phyloP scores from a whole-genome alignment of 2,797 vertebrate genomes.

The Brachymystax lenok region DNA sequence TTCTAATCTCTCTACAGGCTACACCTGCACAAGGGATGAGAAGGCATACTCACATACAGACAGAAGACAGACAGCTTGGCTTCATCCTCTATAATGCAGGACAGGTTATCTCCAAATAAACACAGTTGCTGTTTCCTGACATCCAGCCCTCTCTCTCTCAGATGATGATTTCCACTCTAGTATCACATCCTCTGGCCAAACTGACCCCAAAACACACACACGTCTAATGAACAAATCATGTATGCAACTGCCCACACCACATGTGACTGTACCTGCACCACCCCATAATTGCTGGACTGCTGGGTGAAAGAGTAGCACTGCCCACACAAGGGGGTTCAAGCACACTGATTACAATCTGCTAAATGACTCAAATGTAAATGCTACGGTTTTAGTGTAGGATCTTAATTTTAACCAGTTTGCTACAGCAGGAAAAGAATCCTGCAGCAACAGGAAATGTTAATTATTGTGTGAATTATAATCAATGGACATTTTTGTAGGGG shows the following conservation, averaged over 20 bases:
- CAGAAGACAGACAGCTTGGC: conserved; percentile 35
- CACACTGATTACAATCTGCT: neutral
- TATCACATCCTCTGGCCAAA: conserved; percentile 30
- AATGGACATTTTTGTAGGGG: no score
- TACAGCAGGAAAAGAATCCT: no score
- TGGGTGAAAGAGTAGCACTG: neutral
- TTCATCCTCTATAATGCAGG: neutral
- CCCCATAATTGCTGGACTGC: neutral
- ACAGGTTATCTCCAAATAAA: no score
- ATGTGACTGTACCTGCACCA: neutral
- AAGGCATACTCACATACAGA: conserved; percentile 22
- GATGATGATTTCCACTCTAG: conserved; percentile 19
- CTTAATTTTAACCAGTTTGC: no score
- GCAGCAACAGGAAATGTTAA: no score
- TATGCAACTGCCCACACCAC: no score
- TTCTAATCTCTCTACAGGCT: neutral
- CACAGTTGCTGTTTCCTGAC: no score
- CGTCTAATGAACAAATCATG: neutral
- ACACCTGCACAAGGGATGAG: conserved; percentile 10
- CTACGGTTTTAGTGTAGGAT: neutral
- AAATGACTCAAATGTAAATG: no score
- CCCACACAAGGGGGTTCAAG: neutral
- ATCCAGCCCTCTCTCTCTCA: no score
- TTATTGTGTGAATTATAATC: no score
- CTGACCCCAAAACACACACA: conserved; percentile 3